Base-by-base conservation (phyloP, 2,797 vertebrate genomes). In the Bufotes viridis region DNA sequence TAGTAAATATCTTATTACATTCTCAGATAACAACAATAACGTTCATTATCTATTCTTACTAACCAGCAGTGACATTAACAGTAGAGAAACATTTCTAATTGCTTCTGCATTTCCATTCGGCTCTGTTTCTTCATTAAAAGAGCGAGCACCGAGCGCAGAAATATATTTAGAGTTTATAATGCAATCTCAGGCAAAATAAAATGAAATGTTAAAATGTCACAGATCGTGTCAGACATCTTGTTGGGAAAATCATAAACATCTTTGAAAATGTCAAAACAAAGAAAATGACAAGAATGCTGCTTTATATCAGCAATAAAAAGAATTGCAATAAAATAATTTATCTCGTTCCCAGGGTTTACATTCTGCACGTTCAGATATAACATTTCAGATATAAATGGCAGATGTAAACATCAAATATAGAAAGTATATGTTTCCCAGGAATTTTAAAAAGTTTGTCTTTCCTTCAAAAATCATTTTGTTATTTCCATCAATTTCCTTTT, bases 251-350 rank as follows among this genome's bases (percentile, higher is more conserved):
- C 70, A 84, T 84, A 88, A 88, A 84, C 88, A 89, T 86, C 79
- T 89, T 89, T 89, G 70, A 86, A 89, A 89, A 89, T 89, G 88
- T 82, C 88, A 89, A 89, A 86, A 88, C 83, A 88, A 82, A 84
- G 81, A 78, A 86, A 78, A 82, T 61, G 26, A 75, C 78, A 82
- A 86, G 84, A 49, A 85, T 4, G 61, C 18, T 9, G 57, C 49
- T 85, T 85, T 89, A 85, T 89, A 67, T 61, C 78, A 53, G 53
- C 57, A 67, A 81, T 49, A 74, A 85, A 89, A 86, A 17, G 26
- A 67, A 78, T 18, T 13, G 26, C 24, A 78, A 81, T 69, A 58
- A 42, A 82, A 89, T 89, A 60, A 78, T 70, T 57, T 70, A 53
- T 81, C 26, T 65, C 29, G 34, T 81, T 74, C 34, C n/a, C 26